Evolutionary conservation across 2,797 vertebrate genomes (phyloP), one percentile per base, ranked within the genome.

Genomic region (Momotus momota): DNA sequence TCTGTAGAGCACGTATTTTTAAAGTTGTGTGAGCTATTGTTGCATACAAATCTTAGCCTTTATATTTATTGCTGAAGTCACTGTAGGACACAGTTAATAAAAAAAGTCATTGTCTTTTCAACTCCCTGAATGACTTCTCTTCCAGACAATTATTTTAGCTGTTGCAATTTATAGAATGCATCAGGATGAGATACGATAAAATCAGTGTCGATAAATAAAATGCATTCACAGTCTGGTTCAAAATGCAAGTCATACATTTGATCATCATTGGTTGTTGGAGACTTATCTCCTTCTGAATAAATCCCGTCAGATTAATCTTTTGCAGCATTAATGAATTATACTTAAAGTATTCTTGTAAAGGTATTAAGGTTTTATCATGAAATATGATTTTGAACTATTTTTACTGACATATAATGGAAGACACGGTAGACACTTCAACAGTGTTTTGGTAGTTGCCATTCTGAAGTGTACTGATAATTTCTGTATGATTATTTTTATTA

Each of bases 331-430:
- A 74, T 81, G 71, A 78, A 33, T 54, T 70, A 77, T 58, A 38
- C 18, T 60, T 80, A 49, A 75, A 80, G 38, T 86, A 41, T 85
- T 77, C 16, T 29, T 91, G 21, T 86, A 61, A 74, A 81, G 41
- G n/a, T 67, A 78, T 88, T 92, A 64, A 89, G 61, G 25, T 92
- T 87, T 87, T 49, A 74, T 74, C 4, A 69, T 67, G 55, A 94
- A 94, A 65, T 87, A 71, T 17, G 52, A 75, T 71, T 93, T 48
- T 72, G 49, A 85, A 74, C 48, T 83, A 25, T 85, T 95, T 96
- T 94, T 87, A 55, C 48, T 69, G 40, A 29, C 14, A 73, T 38
- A 27, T 81, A 90, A 77, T 57, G 26, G 38, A 87, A 88, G 35
- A 33, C 13, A 65, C 19, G 49, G 20, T 27, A 48, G 31, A 67